Conservation (phyloP, 2,113 vertebrate species). For the Erythrocercus mccallii region DNA sequence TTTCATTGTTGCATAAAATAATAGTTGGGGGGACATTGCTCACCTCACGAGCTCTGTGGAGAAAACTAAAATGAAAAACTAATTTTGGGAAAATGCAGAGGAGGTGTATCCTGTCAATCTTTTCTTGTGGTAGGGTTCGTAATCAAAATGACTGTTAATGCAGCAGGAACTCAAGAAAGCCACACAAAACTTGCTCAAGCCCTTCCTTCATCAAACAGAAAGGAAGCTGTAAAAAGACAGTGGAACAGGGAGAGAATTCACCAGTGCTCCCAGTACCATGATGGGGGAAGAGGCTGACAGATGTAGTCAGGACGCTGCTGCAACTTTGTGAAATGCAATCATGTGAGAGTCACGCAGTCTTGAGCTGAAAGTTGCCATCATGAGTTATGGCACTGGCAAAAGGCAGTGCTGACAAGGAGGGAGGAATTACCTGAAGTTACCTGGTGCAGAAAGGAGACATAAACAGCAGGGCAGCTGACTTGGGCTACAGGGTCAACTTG, state of each 20-base stretch:
- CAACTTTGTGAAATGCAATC: background rate
- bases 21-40: background rate
- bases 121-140: background rate
- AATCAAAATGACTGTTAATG: background rate
- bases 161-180: background rate
- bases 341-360: background rate
- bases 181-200: background rate
- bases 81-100: accelerated
- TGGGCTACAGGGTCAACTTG: background rate
- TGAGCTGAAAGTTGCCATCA: background rate
- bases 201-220: background rate
- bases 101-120: background rate
- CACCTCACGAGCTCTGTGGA: background rate
- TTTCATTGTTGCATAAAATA: background rate
- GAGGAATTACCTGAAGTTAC: background rate
- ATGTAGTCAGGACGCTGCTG: accelerated
- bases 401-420: background rate
- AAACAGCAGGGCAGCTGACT: background rate
- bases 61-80: background rate
- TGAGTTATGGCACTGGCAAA: background rate
- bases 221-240: background rate
- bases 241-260: background rate
- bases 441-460: background rate
- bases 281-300: background rate
- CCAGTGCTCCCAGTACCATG: accelerated